phyloP scores from a whole-genome alignment of 2,113 vertebrate species.

The Apodemus speciosus region DNA sequence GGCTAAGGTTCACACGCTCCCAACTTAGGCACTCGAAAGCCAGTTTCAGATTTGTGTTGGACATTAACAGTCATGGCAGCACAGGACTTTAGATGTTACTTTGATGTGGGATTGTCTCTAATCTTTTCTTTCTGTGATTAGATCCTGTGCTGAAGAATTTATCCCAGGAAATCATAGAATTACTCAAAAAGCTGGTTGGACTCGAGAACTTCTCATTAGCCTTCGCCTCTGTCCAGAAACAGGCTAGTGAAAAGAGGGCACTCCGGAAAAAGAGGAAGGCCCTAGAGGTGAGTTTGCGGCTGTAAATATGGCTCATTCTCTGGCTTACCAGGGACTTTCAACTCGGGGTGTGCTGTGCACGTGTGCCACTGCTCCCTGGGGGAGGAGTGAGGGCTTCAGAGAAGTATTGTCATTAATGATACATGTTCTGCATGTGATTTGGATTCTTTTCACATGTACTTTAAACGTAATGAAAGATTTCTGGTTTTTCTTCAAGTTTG shows the following conservation, averaged over 20 bases:
- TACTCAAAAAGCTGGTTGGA: conserved; percentile 94
- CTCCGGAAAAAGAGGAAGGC: conserved; percentile 93
- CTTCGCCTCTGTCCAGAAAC: conserved; percentile 94
- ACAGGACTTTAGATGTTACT: not conserved
- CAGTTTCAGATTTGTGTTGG: not conserved
- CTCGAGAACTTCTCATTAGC: conserved; percentile 92
- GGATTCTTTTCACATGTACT: conserved; percentile 16
- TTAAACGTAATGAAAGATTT: conserved; percentile 42
- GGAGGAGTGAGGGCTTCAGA: not conserved
- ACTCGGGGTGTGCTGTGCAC: not conserved
- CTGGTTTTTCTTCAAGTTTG: conserved; percentile 86
- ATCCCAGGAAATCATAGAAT: conserved; percentile 95
- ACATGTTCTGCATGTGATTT: conserved; percentile 20
- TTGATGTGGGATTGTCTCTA: not conserved
- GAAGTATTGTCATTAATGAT: not conserved
- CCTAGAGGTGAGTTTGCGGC: conserved; percentile 88
- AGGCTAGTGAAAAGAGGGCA: conserved; percentile 89
- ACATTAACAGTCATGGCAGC: not conserved
- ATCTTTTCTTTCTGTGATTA: conserved; percentile 75
- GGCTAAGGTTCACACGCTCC: not conserved
- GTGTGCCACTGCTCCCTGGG: not conserved
- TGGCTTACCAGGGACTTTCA: not conserved
- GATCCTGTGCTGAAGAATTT: conserved; percentile 96
- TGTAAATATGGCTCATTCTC: not conserved
- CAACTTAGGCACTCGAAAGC: not conserved